Conservation (phyloP, 1,140 invertebrate species). For the Aleiodes sp. region DNA sequence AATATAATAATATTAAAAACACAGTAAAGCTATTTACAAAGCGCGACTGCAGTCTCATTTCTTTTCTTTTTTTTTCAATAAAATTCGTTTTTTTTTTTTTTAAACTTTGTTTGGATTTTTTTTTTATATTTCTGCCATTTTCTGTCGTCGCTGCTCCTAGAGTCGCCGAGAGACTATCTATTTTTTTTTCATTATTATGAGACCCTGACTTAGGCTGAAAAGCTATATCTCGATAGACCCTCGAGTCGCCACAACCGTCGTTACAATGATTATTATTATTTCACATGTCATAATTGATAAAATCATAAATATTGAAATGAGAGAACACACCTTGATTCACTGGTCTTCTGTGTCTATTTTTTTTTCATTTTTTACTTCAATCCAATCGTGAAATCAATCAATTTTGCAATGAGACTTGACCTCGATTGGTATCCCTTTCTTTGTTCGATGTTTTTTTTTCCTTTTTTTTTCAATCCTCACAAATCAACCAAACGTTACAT, state of each 20-base stretch:
- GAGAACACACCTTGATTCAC: background rate
- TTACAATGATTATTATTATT: background rate
- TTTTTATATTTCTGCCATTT: background rate
- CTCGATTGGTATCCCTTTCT: background rate
- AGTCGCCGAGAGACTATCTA: background rate
- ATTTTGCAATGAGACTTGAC: background rate
- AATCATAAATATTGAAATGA: constrained; percentile 6
- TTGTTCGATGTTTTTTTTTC: background rate
- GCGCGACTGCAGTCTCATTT: constrained; percentile 59
- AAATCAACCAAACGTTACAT: background rate
- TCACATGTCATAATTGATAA: constrained; percentile 21
- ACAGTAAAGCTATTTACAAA: constrained; percentile 64
- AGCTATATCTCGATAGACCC: constrained; percentile 23
- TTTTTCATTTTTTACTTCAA: background rate
- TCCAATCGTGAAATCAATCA: background rate
- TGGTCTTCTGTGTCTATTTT: background rate
- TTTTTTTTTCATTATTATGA: constrained; percentile 1
- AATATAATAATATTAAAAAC: constrained; percentile 59
- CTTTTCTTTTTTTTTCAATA: constrained; percentile 21
- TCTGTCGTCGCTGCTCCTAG: background rate
- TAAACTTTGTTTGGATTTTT: background rate
- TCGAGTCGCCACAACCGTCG: constrained; percentile 30
- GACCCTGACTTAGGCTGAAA: constrained; percentile 2
- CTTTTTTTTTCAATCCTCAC: too few relatives aligned
- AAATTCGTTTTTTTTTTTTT: background rate